Evolutionary conservation across 2,888 invertebrate genomes (phyloP).

Genomic region (Tachystola acroxantha): DNA sequence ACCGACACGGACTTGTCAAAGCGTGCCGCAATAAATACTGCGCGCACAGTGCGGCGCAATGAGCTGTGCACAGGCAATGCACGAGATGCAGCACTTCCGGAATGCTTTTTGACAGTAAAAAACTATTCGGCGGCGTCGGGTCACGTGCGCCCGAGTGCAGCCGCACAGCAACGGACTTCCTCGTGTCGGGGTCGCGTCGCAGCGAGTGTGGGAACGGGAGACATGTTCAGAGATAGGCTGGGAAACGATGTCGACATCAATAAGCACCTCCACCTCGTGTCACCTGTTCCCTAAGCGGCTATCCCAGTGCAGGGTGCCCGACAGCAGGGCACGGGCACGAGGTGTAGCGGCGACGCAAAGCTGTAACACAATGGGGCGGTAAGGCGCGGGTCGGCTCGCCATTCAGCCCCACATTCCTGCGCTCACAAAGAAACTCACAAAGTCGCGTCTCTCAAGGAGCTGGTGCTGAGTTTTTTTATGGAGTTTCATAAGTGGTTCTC

Average conservation of each 20-base stretch:
- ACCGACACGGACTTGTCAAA: conserved; percentile 45
- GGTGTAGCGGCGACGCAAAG: neutral
- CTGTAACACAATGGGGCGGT: conserved; percentile 22
- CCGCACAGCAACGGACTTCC: no score
- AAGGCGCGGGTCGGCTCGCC: no score
- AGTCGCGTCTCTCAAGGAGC: conserved; percentile 41
- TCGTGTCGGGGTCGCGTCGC: no score
- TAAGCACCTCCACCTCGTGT: no score
- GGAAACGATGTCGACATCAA: no score
- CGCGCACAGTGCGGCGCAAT: conserved; percentile 58
- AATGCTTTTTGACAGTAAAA: conserved; percentile 59
- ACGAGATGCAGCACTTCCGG: conserved; percentile 66
- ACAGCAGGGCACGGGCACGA: neutral
- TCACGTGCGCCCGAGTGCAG: conserved; percentile 34
- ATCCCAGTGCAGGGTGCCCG: no score
- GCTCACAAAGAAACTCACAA: conserved; percentile 34
- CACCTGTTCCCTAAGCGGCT: no score
- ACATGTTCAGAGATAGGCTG: no score
- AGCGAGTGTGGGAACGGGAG: conserved; percentile 18
- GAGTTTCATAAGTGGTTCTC: conserved; percentile 20
- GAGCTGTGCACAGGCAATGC: conserved; percentile 70
- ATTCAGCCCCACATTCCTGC: conserved; percentile 41
- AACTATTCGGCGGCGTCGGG: conserved; percentile 40
- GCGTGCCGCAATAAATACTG: conserved; percentile 64
- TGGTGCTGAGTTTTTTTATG: conserved; percentile 26